Conservation (phyloP, 1,140 invertebrate species). For the Cydia pomonella region DNA sequence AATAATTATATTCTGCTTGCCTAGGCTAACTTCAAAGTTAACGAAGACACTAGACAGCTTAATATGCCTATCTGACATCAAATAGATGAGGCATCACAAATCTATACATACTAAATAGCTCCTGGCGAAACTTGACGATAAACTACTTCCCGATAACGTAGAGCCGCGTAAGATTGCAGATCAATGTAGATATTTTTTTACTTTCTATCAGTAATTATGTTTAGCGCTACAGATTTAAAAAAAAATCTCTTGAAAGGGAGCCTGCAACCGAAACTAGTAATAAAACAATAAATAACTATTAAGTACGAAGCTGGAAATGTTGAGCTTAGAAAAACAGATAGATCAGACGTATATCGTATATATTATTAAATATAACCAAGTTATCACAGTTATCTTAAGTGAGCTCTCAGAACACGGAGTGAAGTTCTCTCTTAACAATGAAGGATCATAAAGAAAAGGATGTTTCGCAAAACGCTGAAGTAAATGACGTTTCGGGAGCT, state of each 20-base stretch:
- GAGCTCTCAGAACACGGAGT: neutral
- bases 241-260: too few relatives aligned
- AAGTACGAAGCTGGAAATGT: too few relatives aligned
- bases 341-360: neutral
- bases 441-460: conserved; percentile 4
- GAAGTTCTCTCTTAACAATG: conserved; percentile 6
- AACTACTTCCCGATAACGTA: neutral
- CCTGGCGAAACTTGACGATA: neutral
- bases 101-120: neutral
- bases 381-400: neutral
- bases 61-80: neutral
- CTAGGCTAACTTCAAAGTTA: conserved; percentile 10
- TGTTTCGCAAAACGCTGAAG: neutral
- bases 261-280: too few relatives aligned
- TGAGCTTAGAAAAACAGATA: neutral
- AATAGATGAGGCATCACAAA: neutral
- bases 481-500: neutral
- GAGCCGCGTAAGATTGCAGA: too few relatives aligned
- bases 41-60: neutral
- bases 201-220: too few relatives aligned
- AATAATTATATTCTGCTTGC: conserved; percentile 18
- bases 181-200: too few relatives aligned
- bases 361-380: neutral
- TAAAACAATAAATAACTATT: too few relatives aligned
- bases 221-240: too few relatives aligned